Evolutionary conservation across 1,140 invertebrate species (phyloP), one percentile per base, ranked within the genome.

Genomic region (Diploscapter pachys): DNA sequence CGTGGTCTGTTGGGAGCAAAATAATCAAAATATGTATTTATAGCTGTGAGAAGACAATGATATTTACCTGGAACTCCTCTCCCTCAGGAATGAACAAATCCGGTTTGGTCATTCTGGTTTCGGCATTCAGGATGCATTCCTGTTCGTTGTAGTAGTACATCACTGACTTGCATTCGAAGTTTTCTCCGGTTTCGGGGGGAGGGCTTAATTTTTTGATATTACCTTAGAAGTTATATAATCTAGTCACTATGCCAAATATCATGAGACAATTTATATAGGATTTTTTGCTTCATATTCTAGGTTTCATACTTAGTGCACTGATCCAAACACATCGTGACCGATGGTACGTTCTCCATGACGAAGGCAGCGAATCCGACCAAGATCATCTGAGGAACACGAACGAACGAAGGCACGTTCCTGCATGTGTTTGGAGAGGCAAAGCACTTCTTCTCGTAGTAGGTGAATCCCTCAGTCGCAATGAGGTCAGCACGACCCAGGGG

Each of bases 141-240:
- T 86, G 84, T 71, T 85, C 83, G 57, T 85, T 85, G 78, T 85
- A 85, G 69, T 85, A 85, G 72, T 85, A 85, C 83, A 85, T 85
- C 9, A 80, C 83, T 3, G 84, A 86, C 65, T 85, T 86, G 73
- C 83, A 85, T 11, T 78, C 81, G 74, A 85, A 85, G 54, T 82
- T 81, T 6, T 85, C 80, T 9, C 84, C 83, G 56, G 83, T 85
- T 75, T 85, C 83, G 69, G 83, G 83, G 49, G 83, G 83, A 56
- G 83, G 83, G 65, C 83, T 83, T 63, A 63, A 83, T 73, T n/a
- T 53, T 68, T 68, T 65, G 8, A 11, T 59, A 31, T 59, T 59
- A 11, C 57, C 57, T 31, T 59, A 11, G 9, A 59, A 11, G 0
- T 59, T 31, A 11, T 59, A 11, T 31, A 31, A 50, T 65, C 51